Evolutionary conservation across 2,797 vertebrate species (phyloP).

Genomic region (Psittacula echo): DNA sequence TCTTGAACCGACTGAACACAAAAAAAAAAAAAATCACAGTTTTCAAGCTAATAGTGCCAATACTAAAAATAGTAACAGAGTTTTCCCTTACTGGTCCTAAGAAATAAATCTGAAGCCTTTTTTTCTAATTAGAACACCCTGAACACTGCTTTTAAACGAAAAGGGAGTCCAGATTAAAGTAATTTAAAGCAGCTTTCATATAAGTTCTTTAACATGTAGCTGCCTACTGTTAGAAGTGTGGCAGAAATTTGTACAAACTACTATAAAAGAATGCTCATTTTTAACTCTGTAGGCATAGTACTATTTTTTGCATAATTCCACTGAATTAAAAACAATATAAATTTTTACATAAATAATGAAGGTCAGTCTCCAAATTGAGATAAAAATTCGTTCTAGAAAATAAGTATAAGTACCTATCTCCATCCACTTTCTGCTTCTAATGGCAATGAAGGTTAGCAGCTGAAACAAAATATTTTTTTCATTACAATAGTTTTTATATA

Average conservation of each 20-base stretch:
- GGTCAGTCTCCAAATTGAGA: neutral
- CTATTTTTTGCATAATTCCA: neutral
- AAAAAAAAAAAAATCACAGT: neutral
- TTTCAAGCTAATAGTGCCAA: constrained; percentile 57
- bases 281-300: neutral
- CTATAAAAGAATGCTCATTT: neutral
- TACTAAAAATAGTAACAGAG: neutral
- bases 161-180: neutral
- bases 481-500: neutral
- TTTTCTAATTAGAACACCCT: neutral
- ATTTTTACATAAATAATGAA: neutral
- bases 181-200: neutral
- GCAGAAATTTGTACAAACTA: neutral
- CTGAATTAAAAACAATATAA: neutral
- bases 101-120: constrained; percentile 18
- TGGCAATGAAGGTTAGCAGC: constrained; percentile 2
- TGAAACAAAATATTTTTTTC: neutral
- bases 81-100: neutral
- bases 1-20: constrained; percentile 33
- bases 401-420: neutral
- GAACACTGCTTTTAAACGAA: neutral
- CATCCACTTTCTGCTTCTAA: neutral
- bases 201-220: neutral
- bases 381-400: neutral
- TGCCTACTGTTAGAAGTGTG: neutral